Evolutionary conservation across 92 coral and sea anemone genomes (phyloP).

Genomic region (Desmophyllum pertusum): DNA sequence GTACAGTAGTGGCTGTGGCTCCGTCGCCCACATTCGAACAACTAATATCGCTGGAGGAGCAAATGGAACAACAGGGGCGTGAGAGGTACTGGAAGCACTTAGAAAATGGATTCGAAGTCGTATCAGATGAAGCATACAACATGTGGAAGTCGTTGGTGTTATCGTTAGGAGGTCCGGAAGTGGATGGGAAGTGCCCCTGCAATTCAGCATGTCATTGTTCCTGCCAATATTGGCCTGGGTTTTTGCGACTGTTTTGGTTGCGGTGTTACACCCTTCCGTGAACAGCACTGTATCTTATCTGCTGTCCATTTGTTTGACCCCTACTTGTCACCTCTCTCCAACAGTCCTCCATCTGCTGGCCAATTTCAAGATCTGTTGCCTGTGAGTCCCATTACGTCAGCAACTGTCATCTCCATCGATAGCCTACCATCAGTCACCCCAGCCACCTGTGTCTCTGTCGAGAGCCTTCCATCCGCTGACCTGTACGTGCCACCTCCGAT

Average conservation of each 20-base stretch:
- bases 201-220: neutral
- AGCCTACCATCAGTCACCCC: no score
- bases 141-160: neutral
- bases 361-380: no score
- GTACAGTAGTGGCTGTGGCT: no score
- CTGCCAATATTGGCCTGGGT: neutral
- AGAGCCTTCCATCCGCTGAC: neutral
- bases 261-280: no score
- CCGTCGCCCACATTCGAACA: neutral
- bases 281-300: no score
- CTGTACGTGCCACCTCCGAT: no score
- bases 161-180: neutral
- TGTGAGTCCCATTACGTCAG: no score
- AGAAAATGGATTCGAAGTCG: neutral
- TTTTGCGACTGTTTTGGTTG: conserved; percentile 8
- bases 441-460: no score
- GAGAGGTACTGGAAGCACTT: neutral
- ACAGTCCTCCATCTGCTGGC: no score
- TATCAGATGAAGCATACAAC: neutral
- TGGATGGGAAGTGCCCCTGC: neutral
- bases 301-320: no score
- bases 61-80: neutral
- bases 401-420: neutral
- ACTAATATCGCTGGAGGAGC: neutral
- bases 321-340: no score